Percentiles rank a stretch among this genome's conserved stretches.
Evolutionary conservation across 2,113 vertebrate genomes (phyloP).

Genomic region (Sceloporus undulatus): DNA sequence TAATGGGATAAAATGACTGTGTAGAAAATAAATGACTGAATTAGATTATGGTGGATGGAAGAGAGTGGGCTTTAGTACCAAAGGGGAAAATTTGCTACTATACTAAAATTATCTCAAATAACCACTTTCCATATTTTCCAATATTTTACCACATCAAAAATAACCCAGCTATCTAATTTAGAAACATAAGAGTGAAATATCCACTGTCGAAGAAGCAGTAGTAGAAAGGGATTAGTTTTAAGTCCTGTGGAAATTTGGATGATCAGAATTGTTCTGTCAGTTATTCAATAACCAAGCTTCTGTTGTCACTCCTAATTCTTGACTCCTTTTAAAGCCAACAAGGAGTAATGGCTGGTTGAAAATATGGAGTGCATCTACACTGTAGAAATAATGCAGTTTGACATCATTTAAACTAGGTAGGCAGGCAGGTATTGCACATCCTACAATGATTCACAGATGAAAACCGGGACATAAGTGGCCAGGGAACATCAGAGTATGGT

Average conservation of each 20-base stretch:
- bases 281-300: neutral
- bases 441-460: no score
- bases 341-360: neutral
- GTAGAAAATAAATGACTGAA: constrained; percentile 70
- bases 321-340: neutral
- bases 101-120: constrained; percentile 63
- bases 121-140: constrained; percentile 67
- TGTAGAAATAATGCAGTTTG: no score
- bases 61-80: constrained; percentile 62
- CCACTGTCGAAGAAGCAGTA: constrained; percentile 59
- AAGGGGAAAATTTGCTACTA: constrained; percentile 69
- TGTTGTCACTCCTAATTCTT: neutral
- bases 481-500: no score
- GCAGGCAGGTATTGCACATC: no score
- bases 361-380: no score
- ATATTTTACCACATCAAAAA: constrained; percentile 57
- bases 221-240: neutral
- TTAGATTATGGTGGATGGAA: constrained; percentile 73
- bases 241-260: constrained; percentile 32
- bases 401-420: no score
- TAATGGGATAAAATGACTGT: constrained; percentile 71
- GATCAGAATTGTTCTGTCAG: neutral
- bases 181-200: constrained; percentile 62
- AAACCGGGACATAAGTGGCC: no score
- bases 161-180: constrained; percentile 50